These are phyloP conservation scores for Caenorhabditis tropicalis DNA, from an alignment of 1,140 invertebrate species.

Conservation along the genomic window DNA sequence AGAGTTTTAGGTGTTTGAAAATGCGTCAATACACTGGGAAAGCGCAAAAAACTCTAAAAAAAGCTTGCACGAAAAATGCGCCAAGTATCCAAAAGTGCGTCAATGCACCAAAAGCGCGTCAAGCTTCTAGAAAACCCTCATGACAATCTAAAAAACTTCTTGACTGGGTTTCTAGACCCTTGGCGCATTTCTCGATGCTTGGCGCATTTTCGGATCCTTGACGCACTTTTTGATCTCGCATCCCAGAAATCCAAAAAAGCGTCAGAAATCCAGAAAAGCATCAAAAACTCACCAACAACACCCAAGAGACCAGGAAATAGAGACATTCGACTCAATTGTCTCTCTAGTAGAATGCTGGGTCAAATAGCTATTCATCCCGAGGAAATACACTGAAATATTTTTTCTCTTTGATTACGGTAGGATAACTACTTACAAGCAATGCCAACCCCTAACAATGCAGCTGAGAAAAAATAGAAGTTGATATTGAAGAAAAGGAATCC, in stretches of 20 bases:
- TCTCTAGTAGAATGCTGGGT: neutral
- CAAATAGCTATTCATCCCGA: neutral
- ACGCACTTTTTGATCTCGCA: no score
- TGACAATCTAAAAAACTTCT: no score
- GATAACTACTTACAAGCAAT: neutral
- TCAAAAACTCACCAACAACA: slow-evolving; percentile 2
- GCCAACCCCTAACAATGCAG: neutral
- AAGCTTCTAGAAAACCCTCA: no score
- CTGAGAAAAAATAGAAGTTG: neutral
- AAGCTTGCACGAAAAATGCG: neutral
- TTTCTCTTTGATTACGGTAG: neutral
- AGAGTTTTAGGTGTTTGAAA: neutral
- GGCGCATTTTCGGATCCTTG: no score
- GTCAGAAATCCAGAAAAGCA: no score
- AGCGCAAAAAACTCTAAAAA: neutral
- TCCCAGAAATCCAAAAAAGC: no score
- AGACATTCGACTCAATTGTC: neutral
- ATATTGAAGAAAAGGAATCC: slow-evolving; percentile 8
- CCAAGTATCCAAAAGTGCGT: neutral
- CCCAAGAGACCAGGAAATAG: neutral
- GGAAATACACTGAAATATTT: neutral
- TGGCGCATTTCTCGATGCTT: no score
- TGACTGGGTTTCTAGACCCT: no score
- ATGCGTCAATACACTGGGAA: neutral
- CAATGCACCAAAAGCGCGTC: no score